Percentiles rank a stretch among this genome's conserved stretches.
Conservation (phyloP, 2,113 vertebrate genomes). For the Neodontobutis hainanensis region DNA sequence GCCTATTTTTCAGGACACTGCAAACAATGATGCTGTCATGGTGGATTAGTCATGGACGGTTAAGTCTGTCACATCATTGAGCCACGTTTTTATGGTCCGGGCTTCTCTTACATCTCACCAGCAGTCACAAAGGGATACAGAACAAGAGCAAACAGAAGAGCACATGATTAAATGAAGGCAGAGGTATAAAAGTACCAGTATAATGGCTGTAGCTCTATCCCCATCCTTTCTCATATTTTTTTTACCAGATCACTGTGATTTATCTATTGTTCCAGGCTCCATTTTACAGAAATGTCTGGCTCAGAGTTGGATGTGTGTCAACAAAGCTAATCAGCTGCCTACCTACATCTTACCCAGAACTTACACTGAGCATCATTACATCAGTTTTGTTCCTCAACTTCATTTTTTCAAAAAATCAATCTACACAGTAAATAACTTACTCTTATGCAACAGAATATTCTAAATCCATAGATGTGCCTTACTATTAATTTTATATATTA, state of each 20-base stretch:
- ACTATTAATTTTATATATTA: no score
- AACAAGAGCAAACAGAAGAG: conserved; percentile 14
- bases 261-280: neutral
- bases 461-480: no score
- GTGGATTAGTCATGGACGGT: conserved; percentile 70
- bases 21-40: conserved; percentile 68
- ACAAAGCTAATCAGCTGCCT: no score
- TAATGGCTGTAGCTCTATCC: conserved; percentile 6
- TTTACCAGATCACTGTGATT: conserved; percentile 1
- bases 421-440: no score
- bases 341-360: no score
- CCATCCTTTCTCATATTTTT: neutral
- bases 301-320: no score
- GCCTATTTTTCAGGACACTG: conserved; percentile 48
- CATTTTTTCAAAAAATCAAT: no score
- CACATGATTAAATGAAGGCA: conserved; percentile 33
- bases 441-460: no score
- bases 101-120: conserved; percentile 58
- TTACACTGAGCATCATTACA: no score
- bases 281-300: no score
- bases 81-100: conserved; percentile 50
- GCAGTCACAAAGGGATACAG: conserved; percentile 35
- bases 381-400: no score
- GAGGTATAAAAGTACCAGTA: conserved; percentile 18
- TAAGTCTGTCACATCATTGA: conserved; percentile 65